Base-by-base conservation (phyloP, 2,113 vertebrate species). In the Caretta caretta region DNA sequence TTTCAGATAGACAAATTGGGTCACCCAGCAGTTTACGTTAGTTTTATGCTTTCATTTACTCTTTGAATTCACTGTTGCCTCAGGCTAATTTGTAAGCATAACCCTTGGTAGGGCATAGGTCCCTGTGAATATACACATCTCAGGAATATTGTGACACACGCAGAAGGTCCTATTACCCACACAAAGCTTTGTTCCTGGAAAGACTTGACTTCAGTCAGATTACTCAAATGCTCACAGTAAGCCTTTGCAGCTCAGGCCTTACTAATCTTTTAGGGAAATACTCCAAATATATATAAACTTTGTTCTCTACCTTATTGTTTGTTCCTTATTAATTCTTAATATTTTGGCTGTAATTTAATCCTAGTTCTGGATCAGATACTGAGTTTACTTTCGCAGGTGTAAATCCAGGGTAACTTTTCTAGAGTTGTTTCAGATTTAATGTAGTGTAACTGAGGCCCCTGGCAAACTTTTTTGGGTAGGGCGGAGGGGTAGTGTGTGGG, bases 151-250 rank as follows among this genome's bases (percentile, higher is more conserved):
- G 17, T 38, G 4, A 72, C n/a, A 72, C 65, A 38, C 2, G 38
- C 0, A 80, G 48, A 80, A 96, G 92, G 83, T 17, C 13, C 12
- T 62, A 46, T 42, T 80, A 75, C 59, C 2, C 10, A 65, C 7
- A n/a, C 65, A 87, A 65, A 80, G 3, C 10, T 57, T 7, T 46
- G 9, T 56, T 81, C 4, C 0, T 62, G 4, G 49, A 13, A 79
- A 56, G 1, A 5, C 5, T 82, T 0, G 1, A 38, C 8, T 90
- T 90, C 56, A 83, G 5, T 1, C 5, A 25, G 42, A 35, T 14
- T 46, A 27, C 8, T 3, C 6, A 92, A 80, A 85, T 83, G 53
- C 13, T 92, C 20, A 86, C 8, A 53, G 1, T 65, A 4, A 65
- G 9, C 35, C 92, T 86, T 79, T 11, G 51, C 38, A 56, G 22